These are phyloP conservation scores for Anthopleura sola DNA, from an alignment of 64 coral and sea anemone genomes.

Conservation along the genomic window DNA sequence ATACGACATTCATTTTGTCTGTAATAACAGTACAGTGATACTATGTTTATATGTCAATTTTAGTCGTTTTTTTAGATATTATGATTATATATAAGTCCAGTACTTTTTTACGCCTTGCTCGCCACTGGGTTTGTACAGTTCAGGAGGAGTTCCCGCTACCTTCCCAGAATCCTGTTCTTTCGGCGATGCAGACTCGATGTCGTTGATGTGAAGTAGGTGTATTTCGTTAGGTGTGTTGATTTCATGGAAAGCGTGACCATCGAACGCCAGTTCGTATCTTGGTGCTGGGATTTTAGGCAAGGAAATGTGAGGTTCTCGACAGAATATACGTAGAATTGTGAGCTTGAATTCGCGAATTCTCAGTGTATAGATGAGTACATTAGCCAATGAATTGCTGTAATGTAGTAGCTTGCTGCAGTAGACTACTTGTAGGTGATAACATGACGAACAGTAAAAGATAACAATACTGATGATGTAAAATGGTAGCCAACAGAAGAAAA, in stretches of 20 bases:
- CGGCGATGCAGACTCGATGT: not conserved
- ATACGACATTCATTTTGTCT: no score
- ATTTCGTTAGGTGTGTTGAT: slow-evolving; percentile 15
- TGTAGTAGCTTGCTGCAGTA: slow-evolving; percentile 59
- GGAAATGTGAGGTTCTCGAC: not conserved
- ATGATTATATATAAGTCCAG: not conserved
- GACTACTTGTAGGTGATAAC: slow-evolving; percentile 41
- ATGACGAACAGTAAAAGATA: slow-evolving; percentile 31
- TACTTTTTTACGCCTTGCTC: not conserved
- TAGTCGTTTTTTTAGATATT: no score
- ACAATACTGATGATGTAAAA: slow-evolving; percentile 58
- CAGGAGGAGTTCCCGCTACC: not conserved
- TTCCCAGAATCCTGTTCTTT: slow-evolving; percentile 19
- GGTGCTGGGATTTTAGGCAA: not conserved
- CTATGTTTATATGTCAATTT: no score
- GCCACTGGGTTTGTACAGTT: not conserved
- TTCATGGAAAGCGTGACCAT: slow-evolving; percentile 7
- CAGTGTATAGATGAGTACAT: slow-evolving; percentile 54
- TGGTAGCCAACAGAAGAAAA: slow-evolving; percentile 54
- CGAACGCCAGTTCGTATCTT: not conserved
- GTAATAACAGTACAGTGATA: no score
- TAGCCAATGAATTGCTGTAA: slow-evolving; percentile 59
- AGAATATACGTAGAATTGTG: slow-evolving; percentile 32
- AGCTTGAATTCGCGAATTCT: slow-evolving; percentile 51
- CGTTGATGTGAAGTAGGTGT: slow-evolving; percentile 2